Percentiles rank a stretch among this genome's conserved stretches.
Evolutionary conservation across 1,140 invertebrate species (phyloP).

Genomic region (Brachionus calyciflorus): DNA sequence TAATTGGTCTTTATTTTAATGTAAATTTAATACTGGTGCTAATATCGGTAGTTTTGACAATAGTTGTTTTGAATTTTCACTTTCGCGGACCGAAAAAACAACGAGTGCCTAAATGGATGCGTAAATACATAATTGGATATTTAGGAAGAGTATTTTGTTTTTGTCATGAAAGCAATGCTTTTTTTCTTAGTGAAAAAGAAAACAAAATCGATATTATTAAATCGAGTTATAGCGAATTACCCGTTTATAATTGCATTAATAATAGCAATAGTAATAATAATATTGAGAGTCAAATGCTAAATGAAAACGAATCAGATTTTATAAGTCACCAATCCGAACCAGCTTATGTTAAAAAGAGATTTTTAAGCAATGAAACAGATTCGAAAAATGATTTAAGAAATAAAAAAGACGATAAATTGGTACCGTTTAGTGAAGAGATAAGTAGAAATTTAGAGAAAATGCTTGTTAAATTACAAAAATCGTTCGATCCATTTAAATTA

Average conservation of each 20-base stretch:
- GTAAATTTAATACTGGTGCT: slow-evolving; percentile 43
- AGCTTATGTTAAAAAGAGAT: slow-evolving; percentile 8
- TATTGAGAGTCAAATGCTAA: neutral
- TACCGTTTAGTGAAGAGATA: slow-evolving; percentile 34
- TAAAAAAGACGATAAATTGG: neutral
- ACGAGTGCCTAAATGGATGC: slow-evolving; percentile 33
- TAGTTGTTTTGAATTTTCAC: slow-evolving; percentile 44
- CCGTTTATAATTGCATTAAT: neutral
- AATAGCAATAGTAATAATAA: neutral
- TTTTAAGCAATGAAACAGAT: too few relatives aligned
- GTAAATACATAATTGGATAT: slow-evolving; percentile 33
- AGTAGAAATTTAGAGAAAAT: slow-evolving; percentile 40
- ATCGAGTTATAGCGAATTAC: neutral
- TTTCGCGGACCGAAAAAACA: slow-evolving; percentile 44
- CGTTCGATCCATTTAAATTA: slow-evolving; percentile 40
- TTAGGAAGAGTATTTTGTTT: slow-evolving; percentile 39
- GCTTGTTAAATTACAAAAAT: slow-evolving; percentile 37
- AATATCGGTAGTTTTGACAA: slow-evolving; percentile 38
- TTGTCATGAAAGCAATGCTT: slow-evolving; percentile 21
- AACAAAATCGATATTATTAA: slow-evolving; percentile 1
- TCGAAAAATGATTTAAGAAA: neutral
- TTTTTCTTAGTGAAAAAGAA: neutral
- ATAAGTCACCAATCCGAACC: neutral
- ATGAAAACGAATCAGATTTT: neutral
- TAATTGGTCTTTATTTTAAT: slow-evolving; percentile 46